A percentile compares a stretch with the other conserved stretches of the same genome.
Conservation (phyloP, 2,113 vertebrate genomes). For the Mohoua ochrocephala region DNA sequence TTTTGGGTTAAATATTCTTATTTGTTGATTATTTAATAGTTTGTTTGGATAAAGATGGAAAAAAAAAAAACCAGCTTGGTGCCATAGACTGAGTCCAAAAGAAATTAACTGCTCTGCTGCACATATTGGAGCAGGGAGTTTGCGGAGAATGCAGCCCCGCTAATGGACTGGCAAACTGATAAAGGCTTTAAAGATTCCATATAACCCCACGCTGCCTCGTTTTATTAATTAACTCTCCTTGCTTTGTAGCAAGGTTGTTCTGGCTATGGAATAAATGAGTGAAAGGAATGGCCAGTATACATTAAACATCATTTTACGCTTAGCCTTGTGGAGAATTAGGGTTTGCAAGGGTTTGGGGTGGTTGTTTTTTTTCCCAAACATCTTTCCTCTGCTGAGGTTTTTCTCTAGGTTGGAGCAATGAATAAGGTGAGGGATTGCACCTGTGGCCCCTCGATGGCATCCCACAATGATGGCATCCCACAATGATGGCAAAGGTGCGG, state of each 20-base stretch:
- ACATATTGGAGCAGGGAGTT: slow-evolving; percentile 76
- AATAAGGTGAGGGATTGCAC: not conserved
- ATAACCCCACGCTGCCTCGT: slow-evolving; percentile 67
- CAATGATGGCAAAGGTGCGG: not conserved
- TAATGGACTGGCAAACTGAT: slow-evolving; percentile 75
- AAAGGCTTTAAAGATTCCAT: slow-evolving; percentile 71
- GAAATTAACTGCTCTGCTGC: slow-evolving; percentile 80
- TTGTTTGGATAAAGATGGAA: slow-evolving; percentile 66
- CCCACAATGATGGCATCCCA: not conserved
- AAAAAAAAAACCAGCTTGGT: slow-evolving; percentile 63
- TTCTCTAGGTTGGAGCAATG: not conserved
- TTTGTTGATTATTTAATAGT: slow-evolving; percentile 70
- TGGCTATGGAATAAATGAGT: slow-evolving; percentile 13
- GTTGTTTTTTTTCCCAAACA: not conserved
- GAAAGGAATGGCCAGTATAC: slow-evolving; percentile 4
- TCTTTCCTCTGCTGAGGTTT: not conserved
- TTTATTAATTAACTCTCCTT: slow-evolving; percentile 68
- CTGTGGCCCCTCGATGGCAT: not conserved
- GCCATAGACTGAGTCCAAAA: slow-evolving; percentile 79
- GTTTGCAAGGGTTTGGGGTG: not conserved
- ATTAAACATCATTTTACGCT: slow-evolving; percentile 2
- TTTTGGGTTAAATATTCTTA: slow-evolving; percentile 68
- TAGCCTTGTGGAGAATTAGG: not conserved
- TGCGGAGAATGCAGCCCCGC: slow-evolving; percentile 60
- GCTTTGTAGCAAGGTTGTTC: slow-evolving; percentile 29